Evolutionary conservation across 2,888 invertebrate species (phyloP), one percentile per base, ranked within the genome.

Genomic region (Nymphalis urticae): DNA sequence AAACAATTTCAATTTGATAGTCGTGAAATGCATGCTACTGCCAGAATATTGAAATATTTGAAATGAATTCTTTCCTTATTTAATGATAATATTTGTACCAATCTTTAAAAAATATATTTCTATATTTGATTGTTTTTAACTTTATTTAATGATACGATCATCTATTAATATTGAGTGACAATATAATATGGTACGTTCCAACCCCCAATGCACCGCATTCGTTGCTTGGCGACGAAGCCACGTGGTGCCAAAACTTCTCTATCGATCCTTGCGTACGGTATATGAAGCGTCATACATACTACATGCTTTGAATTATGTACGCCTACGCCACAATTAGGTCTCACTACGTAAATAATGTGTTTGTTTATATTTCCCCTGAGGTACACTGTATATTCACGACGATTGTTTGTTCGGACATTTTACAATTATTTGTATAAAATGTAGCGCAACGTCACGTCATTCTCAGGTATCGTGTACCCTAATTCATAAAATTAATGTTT

Each of bases 271-370:
- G 60, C 56, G 69, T 69, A 66, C 53, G 62, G n/a, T 58, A 36
- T 7, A 56, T 27, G 32, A 27, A 9, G 51, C 21, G 13, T 62
- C 62, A 69, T 70, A 66, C 68, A 48, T 69, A 53, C 58, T 59
- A 75, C 67, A 69, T 71, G 54, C 24, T 74, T 74, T 80, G 77
- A 85, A 84, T 88, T 85, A 86, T 86, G 83, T 67, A 84, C 78
- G 79, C 76, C 76, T 75, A 74, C 73, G 70, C 75, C 79, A 74
- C 80, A 86, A 84, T 84, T 85, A 85, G 84, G 83, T 80, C 81
- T 83, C 77, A 66, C 69, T 67, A 73, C 68, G 70, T 74, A 75
- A 75, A 75, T 73, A 75, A 71, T 68, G 73, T 73, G 70, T 75
- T 73, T 69, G 58, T 42, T 56, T 68, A 70, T 62, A 68, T 67